Conservation (phyloP, 2,113 vertebrate species). For the Mormyrus iriodes region DNA sequence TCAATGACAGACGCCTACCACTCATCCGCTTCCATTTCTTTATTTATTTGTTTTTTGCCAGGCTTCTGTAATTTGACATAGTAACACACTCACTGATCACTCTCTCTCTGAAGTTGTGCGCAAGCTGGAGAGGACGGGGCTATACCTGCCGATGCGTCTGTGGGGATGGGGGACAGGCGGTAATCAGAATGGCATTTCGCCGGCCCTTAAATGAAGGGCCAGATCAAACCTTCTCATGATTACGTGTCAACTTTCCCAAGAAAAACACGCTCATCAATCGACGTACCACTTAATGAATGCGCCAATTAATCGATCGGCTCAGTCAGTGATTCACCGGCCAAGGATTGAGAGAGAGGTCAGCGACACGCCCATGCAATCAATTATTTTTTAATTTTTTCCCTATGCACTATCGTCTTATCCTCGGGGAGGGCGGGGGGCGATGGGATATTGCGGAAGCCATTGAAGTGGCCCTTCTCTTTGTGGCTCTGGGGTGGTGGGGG, state of each 20-base stretch:
- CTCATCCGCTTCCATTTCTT: neutral
- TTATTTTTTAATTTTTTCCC: conserved; percentile 17
- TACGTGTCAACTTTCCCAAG: conserved; percentile 44
- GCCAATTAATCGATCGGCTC: conserved; percentile 55
- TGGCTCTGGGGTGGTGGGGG: conserved; percentile 32
- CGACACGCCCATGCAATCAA: conserved; percentile 32
- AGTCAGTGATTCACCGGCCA: conserved; percentile 40
- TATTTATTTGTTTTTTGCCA: neutral
- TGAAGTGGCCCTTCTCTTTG: conserved; percentile 43
- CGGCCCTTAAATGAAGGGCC: conserved; percentile 32
- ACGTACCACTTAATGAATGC: conserved; percentile 59
- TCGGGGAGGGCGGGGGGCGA: conserved; percentile 15
- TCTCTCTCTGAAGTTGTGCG: neutral
- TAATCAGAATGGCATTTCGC: conserved; percentile 30
- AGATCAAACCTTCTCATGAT: conserved; percentile 34
- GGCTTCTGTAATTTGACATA: neutral
- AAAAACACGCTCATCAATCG: conserved; percentile 53
- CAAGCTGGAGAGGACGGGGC: neutral
- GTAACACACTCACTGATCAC: neutral
- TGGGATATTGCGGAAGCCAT: conserved; percentile 37
- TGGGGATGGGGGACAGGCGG: conserved; percentile 22
- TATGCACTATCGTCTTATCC: neutral
- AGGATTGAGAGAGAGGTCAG: conserved; percentile 29
- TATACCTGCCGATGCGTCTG: neutral
- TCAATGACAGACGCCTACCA: neutral